These are phyloP conservation scores for Drosophila saltans DNA, from an alignment of 1,140 invertebrate genomes.

Conservation along the genomic window DNA sequence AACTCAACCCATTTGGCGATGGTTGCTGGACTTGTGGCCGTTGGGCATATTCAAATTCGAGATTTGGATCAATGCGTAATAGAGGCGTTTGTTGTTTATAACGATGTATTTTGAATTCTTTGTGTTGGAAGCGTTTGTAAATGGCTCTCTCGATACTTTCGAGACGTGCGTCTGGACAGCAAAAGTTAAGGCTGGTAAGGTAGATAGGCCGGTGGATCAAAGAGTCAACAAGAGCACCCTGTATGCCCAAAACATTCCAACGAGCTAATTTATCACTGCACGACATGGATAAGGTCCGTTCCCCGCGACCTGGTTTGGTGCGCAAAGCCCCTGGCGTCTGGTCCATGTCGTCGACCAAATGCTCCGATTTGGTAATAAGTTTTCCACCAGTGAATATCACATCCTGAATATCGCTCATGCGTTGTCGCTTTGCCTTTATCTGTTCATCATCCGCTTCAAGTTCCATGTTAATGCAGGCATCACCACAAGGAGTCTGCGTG, in stretches of 20 bases:
- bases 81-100: constrained; percentile 68
- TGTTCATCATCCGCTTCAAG: background rate
- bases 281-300: constrained; percentile 93
- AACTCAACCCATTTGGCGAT: constrained; percentile 86
- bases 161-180: constrained; percentile 86
- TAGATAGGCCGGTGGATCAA: constrained; percentile 88
- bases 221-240: constrained; percentile 90
- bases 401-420: constrained; percentile 25
- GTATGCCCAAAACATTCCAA: constrained; percentile 93
- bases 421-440: constrained; percentile 64
- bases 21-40: constrained; percentile 82
- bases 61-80: constrained; percentile 78
- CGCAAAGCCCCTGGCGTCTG: constrained; percentile 88
- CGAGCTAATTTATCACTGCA: constrained; percentile 97
- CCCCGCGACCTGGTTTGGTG: constrained; percentile 96
- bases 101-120: constrained; percentile 65
- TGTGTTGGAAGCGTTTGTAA: constrained; percentile 83
- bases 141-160: constrained; percentile 88
- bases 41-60: constrained; percentile 84
- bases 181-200: constrained; percentile 89
- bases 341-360: constrained; percentile 68
- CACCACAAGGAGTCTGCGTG: constrained; percentile 95
- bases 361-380: constrained; percentile 87
- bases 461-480: constrained; percentile 86
- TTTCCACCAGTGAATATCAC: constrained; percentile 92